Evolutionary conservation across 2,113 vertebrate species (phyloP).

Genomic region (Epinephelus cyanopodus): DNA sequence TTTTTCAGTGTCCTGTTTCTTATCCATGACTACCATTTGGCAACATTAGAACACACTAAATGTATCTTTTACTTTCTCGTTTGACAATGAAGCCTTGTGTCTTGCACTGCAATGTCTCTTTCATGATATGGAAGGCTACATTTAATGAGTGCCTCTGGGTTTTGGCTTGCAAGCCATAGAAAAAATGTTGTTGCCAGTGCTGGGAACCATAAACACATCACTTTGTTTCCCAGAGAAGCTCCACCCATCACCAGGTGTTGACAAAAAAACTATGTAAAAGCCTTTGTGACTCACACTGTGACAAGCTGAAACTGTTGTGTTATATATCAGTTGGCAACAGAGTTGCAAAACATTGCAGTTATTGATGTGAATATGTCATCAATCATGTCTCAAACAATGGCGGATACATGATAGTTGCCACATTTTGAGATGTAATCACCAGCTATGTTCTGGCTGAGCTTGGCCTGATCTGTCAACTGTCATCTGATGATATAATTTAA

Average conservation of each 20-base stretch:
- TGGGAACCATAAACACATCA: not conserved
- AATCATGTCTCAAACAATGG: constrained; percentile 21
- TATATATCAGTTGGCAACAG: not conserved
- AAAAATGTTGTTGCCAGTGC: not conserved
- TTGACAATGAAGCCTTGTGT: not conserved
- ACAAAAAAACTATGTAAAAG: not conserved
- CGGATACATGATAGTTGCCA: constrained; percentile 8
- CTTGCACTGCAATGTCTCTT: not conserved
- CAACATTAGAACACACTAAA: not conserved
- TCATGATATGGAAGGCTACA: not conserved
- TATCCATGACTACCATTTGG: not conserved
- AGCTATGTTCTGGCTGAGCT: constrained; percentile 42
- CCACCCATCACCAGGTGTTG: constrained; percentile 34
- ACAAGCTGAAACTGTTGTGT: not conserved
- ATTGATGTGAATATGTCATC: constrained; percentile 9
- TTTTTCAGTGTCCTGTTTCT: not conserved
- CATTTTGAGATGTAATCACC: constrained; percentile 62
- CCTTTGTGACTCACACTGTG: constrained; percentile 16
- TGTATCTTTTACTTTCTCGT: not conserved
- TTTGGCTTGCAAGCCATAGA: not conserved
- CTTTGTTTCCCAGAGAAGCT: not conserved
- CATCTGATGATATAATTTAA: constrained; percentile 18
- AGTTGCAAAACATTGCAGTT: constrained; percentile 14
- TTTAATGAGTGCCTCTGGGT: not conserved
- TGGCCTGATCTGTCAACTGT: constrained; percentile 52